Conservation (phyloP, 2,888 invertebrate species). For the Agonopterix heracliana region DNA sequence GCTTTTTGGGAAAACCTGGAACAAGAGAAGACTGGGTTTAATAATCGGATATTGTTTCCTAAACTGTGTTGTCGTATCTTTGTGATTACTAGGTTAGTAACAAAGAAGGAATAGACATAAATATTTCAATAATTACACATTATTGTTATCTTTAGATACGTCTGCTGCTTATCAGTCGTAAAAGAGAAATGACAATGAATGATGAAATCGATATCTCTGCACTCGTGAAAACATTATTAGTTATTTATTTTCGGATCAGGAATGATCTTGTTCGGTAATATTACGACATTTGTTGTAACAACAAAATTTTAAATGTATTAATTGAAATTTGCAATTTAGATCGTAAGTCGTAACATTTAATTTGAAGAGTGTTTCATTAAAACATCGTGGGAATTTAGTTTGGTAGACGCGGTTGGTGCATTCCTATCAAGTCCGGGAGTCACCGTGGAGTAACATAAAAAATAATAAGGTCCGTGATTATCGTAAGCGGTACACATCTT, state of each 20-base stretch:
- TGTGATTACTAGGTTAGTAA: too few species aligned
- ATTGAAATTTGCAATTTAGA: too few species aligned
- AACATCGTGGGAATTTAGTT: too few species aligned
- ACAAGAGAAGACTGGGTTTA: slow-evolving; percentile 31
- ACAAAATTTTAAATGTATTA: too few species aligned
- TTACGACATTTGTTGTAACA: too few species aligned
- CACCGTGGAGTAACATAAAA: slow-evolving; percentile 60
- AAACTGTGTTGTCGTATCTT: too few species aligned
- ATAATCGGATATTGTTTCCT: too few species aligned
- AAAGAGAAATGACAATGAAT: not conserved
- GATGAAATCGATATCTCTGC: not conserved
- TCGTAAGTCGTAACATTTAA: too few species aligned
- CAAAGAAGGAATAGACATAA: not conserved
- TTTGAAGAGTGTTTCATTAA: too few species aligned
- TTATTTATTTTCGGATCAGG: too few species aligned
- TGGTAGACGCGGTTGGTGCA: slow-evolving; percentile 15
- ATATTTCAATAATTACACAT: slow-evolving; percentile 2
- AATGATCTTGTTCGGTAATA: too few species aligned
- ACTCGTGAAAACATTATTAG: not conserved
- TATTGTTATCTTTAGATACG: not conserved
- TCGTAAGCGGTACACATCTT: slow-evolving; percentile 32
- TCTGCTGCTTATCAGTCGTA: not conserved
- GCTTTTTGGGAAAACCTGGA: slow-evolving; percentile 73
- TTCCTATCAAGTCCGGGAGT: slow-evolving; percentile 27
- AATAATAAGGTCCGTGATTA: slow-evolving; percentile 67